Base-by-base conservation (phyloP, 2,888 invertebrate genomes). In the Tortricodes alternella region DNA sequence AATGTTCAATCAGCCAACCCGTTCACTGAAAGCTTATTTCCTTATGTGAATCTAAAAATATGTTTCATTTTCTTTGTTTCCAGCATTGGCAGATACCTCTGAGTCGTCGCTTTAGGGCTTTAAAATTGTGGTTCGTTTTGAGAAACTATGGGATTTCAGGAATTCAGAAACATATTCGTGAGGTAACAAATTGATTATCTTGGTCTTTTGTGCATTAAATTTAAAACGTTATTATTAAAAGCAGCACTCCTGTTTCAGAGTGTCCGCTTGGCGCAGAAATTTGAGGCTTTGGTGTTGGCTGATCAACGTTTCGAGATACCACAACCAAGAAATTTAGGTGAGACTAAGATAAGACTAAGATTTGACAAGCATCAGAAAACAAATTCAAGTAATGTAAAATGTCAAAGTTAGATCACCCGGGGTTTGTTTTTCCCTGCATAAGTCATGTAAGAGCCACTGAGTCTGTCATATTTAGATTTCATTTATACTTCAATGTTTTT, bases 41-140 rank as follows among this genome's bases (percentile, higher is more conserved):
- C n/a, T n/a, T 34, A 7, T 5, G 7, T 34, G 5, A n/a, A 29
- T 34, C 13, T 2, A 7, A 34, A 34, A 13, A 8, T 7, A 1
- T n/a, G 35, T 15, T 34, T 34, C 8, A 18, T 1, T 1, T 16
- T 16, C 16, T 27, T 29, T 18, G 11, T 44, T 44, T 44, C 29
- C 9, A 97, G 97, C 98, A 99, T 75, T 99, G 99, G 99, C 99
- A 99, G 87, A 98, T 99, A 50, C 97, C 98, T 0, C 79, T 99
- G 46, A 98, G 98, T 70, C 97, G 97, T 74, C 92, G 97, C 62
- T 99, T 99, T 80, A 92, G 99, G 24, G 94, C 99, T 0, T 80
- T 99, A 27, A 99, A 99, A 79, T 90, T 99, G 0, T 99, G 99
- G 99, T 99, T 99, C 77, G 98, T 99, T 0, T 92, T 99, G n/a